phyloP scores from a whole-genome alignment of 2,888 invertebrate genomes.

The Lycophotia porphyrea region DNA sequence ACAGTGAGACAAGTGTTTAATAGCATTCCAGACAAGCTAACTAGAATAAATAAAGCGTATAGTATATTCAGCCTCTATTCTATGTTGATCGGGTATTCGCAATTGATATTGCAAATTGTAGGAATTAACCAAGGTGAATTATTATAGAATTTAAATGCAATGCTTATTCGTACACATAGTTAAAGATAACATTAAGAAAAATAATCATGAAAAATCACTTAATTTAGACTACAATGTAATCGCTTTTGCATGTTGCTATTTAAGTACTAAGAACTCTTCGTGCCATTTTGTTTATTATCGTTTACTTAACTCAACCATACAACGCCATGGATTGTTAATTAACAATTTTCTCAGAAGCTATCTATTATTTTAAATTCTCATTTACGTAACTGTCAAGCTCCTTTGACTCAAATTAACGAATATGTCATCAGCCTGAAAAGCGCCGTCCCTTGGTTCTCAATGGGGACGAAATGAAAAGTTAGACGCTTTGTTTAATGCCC shows the following conservation, averaged over 20 bases:
- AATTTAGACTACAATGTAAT: not conserved
- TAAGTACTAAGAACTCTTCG: not conserved
- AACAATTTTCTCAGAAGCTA: not conserved
- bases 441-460: constrained; percentile 8
- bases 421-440: constrained; percentile 15
- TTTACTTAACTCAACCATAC: not conserved
- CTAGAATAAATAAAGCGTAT: constrained; percentile 44
- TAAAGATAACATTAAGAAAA: constrained; percentile 6
- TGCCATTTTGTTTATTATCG: not conserved
- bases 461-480: not conserved
- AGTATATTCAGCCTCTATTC: constrained; percentile 46
- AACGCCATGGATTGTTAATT: not conserved
- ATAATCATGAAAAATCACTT: not conserved
- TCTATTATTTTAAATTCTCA: constrained; percentile 2
- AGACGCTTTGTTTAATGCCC: constrained; percentile 5
- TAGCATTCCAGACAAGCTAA: constrained; percentile 57
- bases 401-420: constrained; percentile 1
- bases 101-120: constrained; percentile 49
- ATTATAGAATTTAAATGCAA: constrained; percentile 37
- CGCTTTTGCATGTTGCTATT: not conserved
- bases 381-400: not conserved
- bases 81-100: constrained; percentile 52
- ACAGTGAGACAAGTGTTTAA: constrained; percentile 30
- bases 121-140: constrained; percentile 51
- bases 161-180: constrained; percentile 10